These are phyloP conservation scores for Psittacus erithacus DNA, from an alignment of 2,113 vertebrate genomes.

Conservation along the genomic window DNA sequence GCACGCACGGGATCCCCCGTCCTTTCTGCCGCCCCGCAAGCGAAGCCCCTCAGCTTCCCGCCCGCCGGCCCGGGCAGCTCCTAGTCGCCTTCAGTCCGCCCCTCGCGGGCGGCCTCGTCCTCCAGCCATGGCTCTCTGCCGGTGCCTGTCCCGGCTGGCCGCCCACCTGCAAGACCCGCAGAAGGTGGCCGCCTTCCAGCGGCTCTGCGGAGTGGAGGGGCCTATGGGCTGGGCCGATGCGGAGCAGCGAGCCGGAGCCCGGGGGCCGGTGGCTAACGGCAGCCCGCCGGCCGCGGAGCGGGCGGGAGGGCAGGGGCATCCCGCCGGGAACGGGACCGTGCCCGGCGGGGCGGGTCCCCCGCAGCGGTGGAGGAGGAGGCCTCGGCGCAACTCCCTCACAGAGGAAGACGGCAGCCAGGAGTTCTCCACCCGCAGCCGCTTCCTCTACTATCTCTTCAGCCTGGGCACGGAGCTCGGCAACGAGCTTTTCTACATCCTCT, in stretches of 20 bases:
- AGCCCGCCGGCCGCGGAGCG: neutral
- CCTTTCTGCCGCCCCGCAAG: neutral
- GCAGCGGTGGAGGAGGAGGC: constrained; percentile 25
- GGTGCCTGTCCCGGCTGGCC: constrained; percentile 57
- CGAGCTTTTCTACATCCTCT: constrained; percentile 92
- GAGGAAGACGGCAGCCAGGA: constrained; percentile 81
- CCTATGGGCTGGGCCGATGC: constrained; percentile 23
- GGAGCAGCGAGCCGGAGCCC: neutral
- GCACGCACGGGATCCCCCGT: neutral
- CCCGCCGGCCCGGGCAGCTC: neutral
- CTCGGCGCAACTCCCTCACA: constrained; percentile 91
- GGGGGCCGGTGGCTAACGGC: constrained; percentile 55
- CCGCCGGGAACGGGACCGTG: constrained; percentile 72
- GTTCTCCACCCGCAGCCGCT: constrained; percentile 82
- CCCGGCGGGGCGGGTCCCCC: neutral
- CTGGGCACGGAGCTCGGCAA: constrained; percentile 95
- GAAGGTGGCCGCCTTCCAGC: constrained; percentile 91
- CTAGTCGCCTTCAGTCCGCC: neutral
- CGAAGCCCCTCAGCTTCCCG: neutral
- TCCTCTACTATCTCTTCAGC: constrained; percentile 90
- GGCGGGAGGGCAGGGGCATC: neutral
- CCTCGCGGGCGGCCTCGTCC: neutral
- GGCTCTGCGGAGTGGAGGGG: constrained; percentile 84
- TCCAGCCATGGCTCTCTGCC: constrained; percentile 63
- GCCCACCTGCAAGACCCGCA: constrained; percentile 84